These are phyloP conservation scores for Alviniconcha marisindica DNA, from an alignment of 1,140 invertebrate genomes.

Conservation along the genomic window DNA sequence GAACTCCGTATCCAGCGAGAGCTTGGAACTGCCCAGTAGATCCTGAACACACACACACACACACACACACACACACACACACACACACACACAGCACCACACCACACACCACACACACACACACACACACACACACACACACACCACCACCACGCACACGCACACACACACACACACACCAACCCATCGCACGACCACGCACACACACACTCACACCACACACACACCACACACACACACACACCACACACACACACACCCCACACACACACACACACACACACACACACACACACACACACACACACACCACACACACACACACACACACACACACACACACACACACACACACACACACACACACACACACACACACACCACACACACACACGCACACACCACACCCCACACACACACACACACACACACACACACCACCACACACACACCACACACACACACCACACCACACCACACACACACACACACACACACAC, in stretches of 20 bases:
- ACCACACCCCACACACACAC: too few species aligned
- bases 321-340: slow-evolving; percentile 2
- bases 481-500: not conserved
- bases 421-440: too few species aligned
- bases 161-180: slow-evolving; percentile 7
- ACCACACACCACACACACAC: not conserved
- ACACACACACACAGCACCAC: not conserved
- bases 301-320: not conserved
- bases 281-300: slow-evolving; percentile 14
- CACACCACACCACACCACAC: too few species aligned
- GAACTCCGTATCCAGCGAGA: slow-evolving; percentile 94
- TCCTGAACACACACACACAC: slow-evolving; percentile 76
- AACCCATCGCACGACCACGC: not conserved
- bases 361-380: not conserved
- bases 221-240: not conserved
- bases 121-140: slow-evolving; percentile 24
- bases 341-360: not conserved
- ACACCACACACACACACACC: slow-evolving; percentile 19
- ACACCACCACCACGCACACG: slow-evolving; percentile 2
- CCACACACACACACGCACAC: too few species aligned
- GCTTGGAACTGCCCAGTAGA: slow-evolving; percentile 92
- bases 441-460: too few species aligned
- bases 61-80: slow-evolving; percentile 24
- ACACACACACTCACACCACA: slow-evolving; percentile 27
- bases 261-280: not conserved